Conservation (phyloP, 2,888 invertebrate genomes). For the Phengaris arion region DNA sequence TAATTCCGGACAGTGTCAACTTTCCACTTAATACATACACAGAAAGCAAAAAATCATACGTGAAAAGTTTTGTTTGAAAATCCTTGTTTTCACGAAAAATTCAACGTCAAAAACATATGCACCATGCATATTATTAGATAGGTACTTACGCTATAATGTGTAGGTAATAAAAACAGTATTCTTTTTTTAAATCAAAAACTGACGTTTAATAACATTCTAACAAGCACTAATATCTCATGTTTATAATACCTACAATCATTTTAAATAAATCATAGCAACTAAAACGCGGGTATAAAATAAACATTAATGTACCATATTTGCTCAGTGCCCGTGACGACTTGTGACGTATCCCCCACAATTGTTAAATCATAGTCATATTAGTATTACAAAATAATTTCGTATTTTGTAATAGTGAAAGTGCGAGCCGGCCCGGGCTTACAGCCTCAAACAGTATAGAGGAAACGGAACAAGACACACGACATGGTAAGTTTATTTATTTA, state of each 20-base stretch:
- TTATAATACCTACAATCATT: no score
- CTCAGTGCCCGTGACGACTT: conserved; percentile 5
- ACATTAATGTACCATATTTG: not conserved
- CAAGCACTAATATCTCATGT: no score
- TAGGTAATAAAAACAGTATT: no score
- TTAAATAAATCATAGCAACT: not conserved
- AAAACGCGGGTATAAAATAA: not conserved
- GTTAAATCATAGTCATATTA: conserved; percentile 32
- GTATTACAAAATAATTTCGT: no score
- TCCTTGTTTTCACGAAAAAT: no score
- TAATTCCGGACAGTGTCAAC: not conserved
- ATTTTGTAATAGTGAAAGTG: conserved; percentile 40
- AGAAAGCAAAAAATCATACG: no score
- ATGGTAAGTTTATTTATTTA: conserved; percentile 55
- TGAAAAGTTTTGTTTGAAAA: no score
- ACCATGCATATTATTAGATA: no score
- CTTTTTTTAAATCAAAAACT: no score
- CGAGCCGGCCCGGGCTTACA: conserved; percentile 41
- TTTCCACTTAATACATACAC: no score
- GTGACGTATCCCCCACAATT: not conserved
- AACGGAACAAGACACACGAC: conserved; percentile 57
- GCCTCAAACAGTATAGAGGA: conserved; percentile 38
- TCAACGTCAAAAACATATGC: no score
- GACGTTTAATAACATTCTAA: not conserved
- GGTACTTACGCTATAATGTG: no score